Evolutionary conservation across 2,113 vertebrate genomes (phyloP), one percentile per base, ranked within the genome.

Genomic region (Menura novaehollandiae): DNA sequence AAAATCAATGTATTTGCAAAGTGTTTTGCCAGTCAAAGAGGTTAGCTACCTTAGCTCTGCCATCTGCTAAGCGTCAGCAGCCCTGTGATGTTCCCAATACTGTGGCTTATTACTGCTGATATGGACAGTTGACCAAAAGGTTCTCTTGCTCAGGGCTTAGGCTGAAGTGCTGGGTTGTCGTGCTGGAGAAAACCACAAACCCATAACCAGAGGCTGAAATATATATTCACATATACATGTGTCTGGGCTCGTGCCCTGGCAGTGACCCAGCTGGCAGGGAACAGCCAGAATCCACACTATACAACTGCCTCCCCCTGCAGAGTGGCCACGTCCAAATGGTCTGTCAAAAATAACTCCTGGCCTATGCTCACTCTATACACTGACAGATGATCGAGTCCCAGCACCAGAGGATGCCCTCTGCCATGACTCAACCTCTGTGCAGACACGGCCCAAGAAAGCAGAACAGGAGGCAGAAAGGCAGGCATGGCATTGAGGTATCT

Each of bases 321-420:
- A 78, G 41, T 5, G 22, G 22, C 53, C 53, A n/a, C 0, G 0
- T 76, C 49, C 58, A 35, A 91, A 56, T 0, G 12, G 46, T 44
- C 56, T n/a, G n/a, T n/a, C 67, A 79, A 6, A 32, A 82, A 33
- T 17, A 58, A 52, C 23, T 51, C 67, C 72, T 14, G 15, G 27
- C 41, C n/a, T n/a, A 9, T 17, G 33, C 35, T 63, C 13, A 4
- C 22, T 55, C 26, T 11, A 3, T 14, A 19, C 8, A 18, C n/a
- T 0, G 0, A 52, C 35, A 52, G 52, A 75, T 6, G 19, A 72
- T 2, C 0, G 0, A 90, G 53, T 2, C 4, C 28, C 56, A 55
- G 74, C 49, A 60, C 22, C 5, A 1, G 41, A 19, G 44, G n/a
- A 88, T 72, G 56, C 23, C 73, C 74, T 55, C 74, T 44, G 15